Evolutionary conservation across 1,140 invertebrate species (phyloP).

Genomic region (Helicoverpa armigera): DNA sequence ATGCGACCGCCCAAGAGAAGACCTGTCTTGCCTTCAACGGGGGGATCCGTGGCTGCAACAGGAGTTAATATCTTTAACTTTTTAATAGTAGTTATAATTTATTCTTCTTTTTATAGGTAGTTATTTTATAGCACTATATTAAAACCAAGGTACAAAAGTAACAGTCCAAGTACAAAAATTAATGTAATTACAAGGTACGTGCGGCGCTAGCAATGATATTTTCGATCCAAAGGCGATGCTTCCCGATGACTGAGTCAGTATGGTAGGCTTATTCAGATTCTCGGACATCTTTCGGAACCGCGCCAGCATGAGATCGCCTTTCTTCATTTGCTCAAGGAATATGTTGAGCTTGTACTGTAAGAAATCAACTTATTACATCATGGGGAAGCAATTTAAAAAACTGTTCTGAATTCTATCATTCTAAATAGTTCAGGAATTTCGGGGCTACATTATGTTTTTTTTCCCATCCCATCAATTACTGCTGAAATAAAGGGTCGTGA

Average conservation of each 20-base stretch:
- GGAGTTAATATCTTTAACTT: neutral
- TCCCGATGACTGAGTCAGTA: constrained; percentile 75
- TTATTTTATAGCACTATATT: too few species aligned
- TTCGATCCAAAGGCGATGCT: constrained; percentile 74
- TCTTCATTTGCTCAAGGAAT: constrained; percentile 80
- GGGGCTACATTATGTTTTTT: too few species aligned
- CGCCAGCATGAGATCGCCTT: constrained; percentile 77
- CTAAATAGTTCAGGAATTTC: constrained; percentile 22
- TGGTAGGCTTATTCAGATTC: constrained; percentile 72
- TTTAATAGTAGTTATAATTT: too few species aligned
- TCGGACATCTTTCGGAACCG: constrained; percentile 77
- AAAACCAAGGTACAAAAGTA: neutral
- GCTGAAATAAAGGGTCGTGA: too few species aligned
- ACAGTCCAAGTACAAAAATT: neutral
- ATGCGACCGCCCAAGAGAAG: constrained; percentile 77
- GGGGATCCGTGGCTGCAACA: constrained; percentile 69
- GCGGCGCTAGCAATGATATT: constrained; percentile 73
- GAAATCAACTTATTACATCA: constrained; percentile 10
- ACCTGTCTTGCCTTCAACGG: constrained; percentile 70
- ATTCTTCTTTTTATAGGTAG: too few species aligned
- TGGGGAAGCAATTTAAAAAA: neutral
- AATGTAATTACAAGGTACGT: constrained; percentile 69
- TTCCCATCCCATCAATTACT: too few species aligned
- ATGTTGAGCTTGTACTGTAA: constrained; percentile 74
- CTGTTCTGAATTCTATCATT: neutral